Base-by-base conservation (phyloP, 2,113 vertebrate species). In the Menura novaehollandiae region DNA sequence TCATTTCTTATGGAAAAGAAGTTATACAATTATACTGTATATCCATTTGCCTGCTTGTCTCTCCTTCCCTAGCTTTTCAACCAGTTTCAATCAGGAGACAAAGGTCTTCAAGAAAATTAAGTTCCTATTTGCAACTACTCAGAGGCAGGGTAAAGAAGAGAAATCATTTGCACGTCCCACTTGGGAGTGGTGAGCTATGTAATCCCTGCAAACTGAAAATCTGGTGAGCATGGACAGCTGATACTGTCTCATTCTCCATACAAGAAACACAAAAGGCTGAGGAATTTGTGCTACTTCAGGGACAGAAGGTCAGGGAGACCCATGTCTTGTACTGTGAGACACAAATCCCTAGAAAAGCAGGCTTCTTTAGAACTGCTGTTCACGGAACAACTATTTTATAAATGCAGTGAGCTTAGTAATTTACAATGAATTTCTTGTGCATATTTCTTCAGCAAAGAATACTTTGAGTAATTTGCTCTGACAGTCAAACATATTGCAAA, bases 81-180 rank as follows among this genome's bases (percentile, higher is more conserved):
- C 56, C 37, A 51, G 64, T 67, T 89, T 93, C 83, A 92, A 56
- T 85, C 32, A 93, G 62, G 44, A 95, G 86, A 52, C 91, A 96
- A 95, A 96, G 94, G 89, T 91, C 94, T 85, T 81, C 44, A 72
- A 81, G 83, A 95, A 95, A 96, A 95, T 95, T 78, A 95, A 89
- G 89, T 93, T 91, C 89, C 94, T 93, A 96, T 89, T 68, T 93
- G 73, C 15, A 3, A 74, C 89, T 96, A 92, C 89, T 89, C 94
- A 93, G 76, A 92, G 60, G 33, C 80, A 75, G 56, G 6, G 35
- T 94, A 76, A 93, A 87, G 76, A 80, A 58, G 32, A 92, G 55
- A 93, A 94, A 91, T 80, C 37, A 67, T 87, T 56, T 71, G 46
- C 68, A 69, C 0, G 0, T 67, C 71, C 51, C 52, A 53, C 15